Percentiles rank a stretch among this genome's conserved stretches.
Conservation (phyloP, 2,113 vertebrate species). For the Arizona elegans region DNA sequence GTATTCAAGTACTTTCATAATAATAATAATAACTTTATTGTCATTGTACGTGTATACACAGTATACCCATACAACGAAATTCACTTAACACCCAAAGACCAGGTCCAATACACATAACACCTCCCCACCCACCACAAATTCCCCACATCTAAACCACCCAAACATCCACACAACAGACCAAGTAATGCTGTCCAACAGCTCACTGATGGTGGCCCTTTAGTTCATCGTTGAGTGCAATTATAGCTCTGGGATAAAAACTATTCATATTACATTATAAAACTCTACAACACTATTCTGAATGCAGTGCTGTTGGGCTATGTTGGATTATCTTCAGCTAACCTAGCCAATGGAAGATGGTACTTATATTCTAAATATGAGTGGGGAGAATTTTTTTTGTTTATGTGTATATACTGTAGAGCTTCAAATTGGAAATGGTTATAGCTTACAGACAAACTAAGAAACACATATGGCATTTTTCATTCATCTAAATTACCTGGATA, state of each 20-base stretch:
- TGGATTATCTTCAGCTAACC: background rate
- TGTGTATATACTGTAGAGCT: background rate
- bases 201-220: no score
- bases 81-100: no score
- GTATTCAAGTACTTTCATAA: background rate
- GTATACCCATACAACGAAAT: no score
- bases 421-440: background rate
- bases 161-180: no score
- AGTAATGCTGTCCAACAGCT: no score
- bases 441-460: background rate
- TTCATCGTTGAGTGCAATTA: no score
- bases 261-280: background rate
- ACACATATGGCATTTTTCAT: background rate
- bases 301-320: background rate
- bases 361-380: background rate
- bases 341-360: background rate
- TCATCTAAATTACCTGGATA: constrained; percentile 79
- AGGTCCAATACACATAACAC: no score
- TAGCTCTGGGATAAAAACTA: no score
- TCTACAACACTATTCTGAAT: background rate
- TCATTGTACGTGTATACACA: no score
- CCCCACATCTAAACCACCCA: no score
- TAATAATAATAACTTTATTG: no score
- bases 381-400: background rate
- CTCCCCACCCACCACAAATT: no score